A percentile compares a stretch with the other conserved stretches of the same genome.
Evolutionary conservation across 2,797 vertebrate species (phyloP).

Genomic region (Picus viridis): DNA sequence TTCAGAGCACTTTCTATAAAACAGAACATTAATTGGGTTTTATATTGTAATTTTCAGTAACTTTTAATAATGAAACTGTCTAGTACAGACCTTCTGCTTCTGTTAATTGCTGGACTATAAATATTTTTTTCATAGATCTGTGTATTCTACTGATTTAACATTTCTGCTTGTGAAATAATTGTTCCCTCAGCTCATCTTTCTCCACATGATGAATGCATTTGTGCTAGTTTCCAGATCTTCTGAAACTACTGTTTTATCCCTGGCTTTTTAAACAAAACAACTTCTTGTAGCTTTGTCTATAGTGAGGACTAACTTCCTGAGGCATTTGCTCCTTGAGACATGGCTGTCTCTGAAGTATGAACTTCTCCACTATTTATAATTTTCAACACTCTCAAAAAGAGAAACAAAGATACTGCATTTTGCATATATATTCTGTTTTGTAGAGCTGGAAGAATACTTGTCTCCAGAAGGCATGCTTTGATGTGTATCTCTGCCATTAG

Average conservation of each 20-base stretch:
- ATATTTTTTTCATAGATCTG: not conserved
- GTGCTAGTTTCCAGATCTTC: not conserved
- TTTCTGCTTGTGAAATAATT: not conserved
- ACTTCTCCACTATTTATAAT: not conserved
- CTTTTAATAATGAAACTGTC: not conserved
- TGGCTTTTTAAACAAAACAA: not conserved
- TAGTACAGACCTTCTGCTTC: not conserved
- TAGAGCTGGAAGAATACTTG: not conserved
- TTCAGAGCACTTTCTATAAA: not conserved
- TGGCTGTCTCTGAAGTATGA: not conserved
- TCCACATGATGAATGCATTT: not conserved
- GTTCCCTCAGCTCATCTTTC: not conserved
- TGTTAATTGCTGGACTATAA: not conserved
- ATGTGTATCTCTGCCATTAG: not conserved
- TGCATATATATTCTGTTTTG: not conserved
- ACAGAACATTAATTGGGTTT: not conserved
- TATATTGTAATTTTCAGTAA: not conserved
- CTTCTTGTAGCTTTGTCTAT: not conserved
- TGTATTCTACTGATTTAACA: not conserved
- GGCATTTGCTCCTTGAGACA: not conserved
- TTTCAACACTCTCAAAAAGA: not conserved
- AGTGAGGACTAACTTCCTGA: not conserved
- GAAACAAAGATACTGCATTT: not conserved
- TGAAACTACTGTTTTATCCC: not conserved
- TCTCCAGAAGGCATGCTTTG: slow-evolving; percentile 13